Evolutionary conservation across 37 sponge, comb jelly and placozoan species (phyloP).

Genomic region (Amphimedon queenslandica): DNA sequence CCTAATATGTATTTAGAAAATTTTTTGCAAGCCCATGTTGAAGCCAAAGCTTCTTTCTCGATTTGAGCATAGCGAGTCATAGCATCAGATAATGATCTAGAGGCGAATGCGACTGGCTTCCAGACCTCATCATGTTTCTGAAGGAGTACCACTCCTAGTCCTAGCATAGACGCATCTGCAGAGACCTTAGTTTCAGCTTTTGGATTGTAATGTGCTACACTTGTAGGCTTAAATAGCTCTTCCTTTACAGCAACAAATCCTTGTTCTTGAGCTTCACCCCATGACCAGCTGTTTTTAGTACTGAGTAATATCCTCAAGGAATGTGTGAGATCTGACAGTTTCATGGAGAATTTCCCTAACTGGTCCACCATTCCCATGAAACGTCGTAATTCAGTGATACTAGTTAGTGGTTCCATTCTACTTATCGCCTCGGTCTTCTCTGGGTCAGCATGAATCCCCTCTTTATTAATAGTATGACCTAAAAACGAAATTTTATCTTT

Average conservation of each 20-base stretch:
- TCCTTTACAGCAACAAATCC: neutral
- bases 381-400: neutral
- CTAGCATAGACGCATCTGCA: slow-evolving; percentile 1
- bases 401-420: neutral
- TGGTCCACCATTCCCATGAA: slow-evolving; percentile 16
- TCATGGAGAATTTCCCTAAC: slow-evolving; percentile 3
- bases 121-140: neutral
- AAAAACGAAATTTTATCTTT: neutral
- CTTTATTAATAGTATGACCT: neutral
- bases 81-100: neutral
- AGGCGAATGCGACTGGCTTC: neutral
- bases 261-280: neutral
- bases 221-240: neutral
- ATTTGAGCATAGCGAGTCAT: slow-evolving; percentile 5
- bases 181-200: neutral
- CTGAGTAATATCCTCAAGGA: neutral
- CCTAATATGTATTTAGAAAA: slow-evolving; percentile 2
- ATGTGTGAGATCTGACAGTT: neutral
- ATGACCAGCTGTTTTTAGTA: slow-evolving; percentile 1
- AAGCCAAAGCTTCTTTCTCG: slow-evolving; percentile 9
- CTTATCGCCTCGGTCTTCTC: slow-evolving; percentile 3
- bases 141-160: slow-evolving; percentile 4
- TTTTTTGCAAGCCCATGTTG: neutral
- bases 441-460: neutral
- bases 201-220: neutral